These are phyloP conservation scores for Bergia sp. DNA, from an alignment of 92 coral and sea anemone genomes.

Conservation along the genomic window DNA sequence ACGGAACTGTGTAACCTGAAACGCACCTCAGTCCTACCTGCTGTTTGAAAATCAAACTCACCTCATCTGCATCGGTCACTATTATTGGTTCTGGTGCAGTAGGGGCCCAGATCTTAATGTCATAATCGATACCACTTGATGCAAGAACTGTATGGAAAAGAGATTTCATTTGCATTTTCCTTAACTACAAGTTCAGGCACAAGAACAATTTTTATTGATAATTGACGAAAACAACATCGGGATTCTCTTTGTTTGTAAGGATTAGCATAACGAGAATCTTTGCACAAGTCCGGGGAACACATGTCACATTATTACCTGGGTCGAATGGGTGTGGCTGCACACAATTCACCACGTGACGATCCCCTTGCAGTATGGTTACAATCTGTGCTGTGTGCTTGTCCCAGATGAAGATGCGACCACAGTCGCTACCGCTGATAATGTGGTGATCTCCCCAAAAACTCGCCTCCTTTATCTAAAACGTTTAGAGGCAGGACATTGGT, in stretches of 20 bases:
- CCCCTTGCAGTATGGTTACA: constrained; percentile 91
- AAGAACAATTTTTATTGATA: too few species aligned
- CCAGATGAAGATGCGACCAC: constrained; percentile 98
- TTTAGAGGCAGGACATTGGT: neutral
- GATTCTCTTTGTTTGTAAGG: too few species aligned
- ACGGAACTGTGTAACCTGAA: too few species aligned
- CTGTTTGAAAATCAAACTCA: constrained; percentile 2
- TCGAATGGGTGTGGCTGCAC: constrained; percentile 98
- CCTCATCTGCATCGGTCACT: constrained; percentile 80
- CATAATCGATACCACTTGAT: constrained; percentile 98
- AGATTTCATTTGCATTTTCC: neutral
- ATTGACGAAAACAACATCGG: too few species aligned
- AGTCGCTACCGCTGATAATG: constrained; percentile 96
- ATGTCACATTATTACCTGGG: constrained; percentile 66
- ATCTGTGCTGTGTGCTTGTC: constrained; percentile 89
- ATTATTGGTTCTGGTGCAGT: constrained; percentile 64
- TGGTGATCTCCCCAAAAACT: constrained; percentile 92
- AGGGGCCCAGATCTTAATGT: constrained; percentile 94
- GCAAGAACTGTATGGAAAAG: constrained; percentile 74
- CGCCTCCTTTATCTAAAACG: constrained; percentile 90
- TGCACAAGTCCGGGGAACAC: too few species aligned
- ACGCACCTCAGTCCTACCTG: too few species aligned
- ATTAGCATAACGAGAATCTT: too few species aligned
- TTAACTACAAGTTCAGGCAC: neutral
- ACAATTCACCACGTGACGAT: constrained; percentile 96